A percentile compares a stretch with the other conserved stretches of the same genome.
Evolutionary conservation across 2,888 invertebrate genomes (phyloP).

Genomic region (Unio delphinus): DNA sequence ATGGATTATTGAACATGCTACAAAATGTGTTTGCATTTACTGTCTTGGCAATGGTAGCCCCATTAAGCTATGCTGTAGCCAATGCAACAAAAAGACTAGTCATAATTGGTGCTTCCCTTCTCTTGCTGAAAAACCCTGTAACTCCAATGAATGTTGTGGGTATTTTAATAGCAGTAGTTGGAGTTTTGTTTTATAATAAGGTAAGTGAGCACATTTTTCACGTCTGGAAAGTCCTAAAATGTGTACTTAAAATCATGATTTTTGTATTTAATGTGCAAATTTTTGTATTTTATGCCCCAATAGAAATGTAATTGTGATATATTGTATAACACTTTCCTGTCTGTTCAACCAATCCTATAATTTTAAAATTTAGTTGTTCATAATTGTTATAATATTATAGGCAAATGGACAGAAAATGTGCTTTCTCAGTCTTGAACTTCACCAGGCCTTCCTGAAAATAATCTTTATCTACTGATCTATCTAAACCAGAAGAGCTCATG

Average conservation of each 20-base stretch:
- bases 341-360: too few relatives aligned
- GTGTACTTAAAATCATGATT: not conserved
- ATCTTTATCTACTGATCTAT: too few relatives aligned
- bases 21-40: constrained; percentile 97
- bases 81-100: constrained; percentile 92
- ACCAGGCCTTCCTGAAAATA: too few relatives aligned
- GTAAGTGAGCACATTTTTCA: constrained; percentile 70
- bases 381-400: too few relatives aligned
- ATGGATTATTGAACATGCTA: constrained; percentile 92
- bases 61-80: constrained; percentile 94
- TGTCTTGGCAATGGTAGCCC: constrained; percentile 89
- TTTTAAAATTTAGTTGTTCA: too few relatives aligned
- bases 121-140: constrained; percentile 92
- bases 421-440: too few relatives aligned
- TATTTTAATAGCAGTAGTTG: constrained; percentile 90
- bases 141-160: constrained; percentile 88
- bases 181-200: constrained; percentile 92
- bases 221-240: not conserved
- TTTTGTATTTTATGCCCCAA: not conserved
- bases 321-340: too few relatives aligned
- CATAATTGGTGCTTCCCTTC: constrained; percentile 89
- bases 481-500: too few relatives aligned
- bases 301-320: too few relatives aligned
- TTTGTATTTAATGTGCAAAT: not conserved
- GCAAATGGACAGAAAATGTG: too few relatives aligned